Evolutionary conservation across 92 coral and sea anemone species (phyloP).

Genomic region (Galaxea fascicularis): DNA sequence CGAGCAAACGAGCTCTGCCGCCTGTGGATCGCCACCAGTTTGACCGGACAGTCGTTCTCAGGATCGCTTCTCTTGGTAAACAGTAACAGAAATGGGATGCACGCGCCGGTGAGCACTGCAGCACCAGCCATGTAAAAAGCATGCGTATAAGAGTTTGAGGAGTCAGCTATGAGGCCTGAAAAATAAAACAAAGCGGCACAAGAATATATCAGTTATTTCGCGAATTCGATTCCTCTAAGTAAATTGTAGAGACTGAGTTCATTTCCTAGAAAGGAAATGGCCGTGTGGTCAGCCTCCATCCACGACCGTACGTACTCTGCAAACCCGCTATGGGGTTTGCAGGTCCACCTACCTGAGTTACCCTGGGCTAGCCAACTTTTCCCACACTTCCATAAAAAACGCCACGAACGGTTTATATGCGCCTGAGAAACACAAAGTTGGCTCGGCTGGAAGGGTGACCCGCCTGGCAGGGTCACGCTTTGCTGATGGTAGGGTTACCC

Average conservation of each 20-base stretch:
- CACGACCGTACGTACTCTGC: no score
- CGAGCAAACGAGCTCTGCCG: not conserved
- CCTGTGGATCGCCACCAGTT: not conserved
- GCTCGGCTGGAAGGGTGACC: no score
- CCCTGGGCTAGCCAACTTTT: no score
- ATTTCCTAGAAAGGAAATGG: not conserved
- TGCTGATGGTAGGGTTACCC: no score
- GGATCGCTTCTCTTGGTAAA: not conserved
- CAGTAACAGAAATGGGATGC: slow-evolving; percentile 33
- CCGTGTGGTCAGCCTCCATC: not conserved
- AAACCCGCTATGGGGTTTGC: no score
- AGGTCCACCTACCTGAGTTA: no score
- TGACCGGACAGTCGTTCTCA: not conserved
- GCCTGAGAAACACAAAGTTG: no score
- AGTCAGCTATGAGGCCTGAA: slow-evolving; percentile 43
- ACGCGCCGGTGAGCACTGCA: slow-evolving; percentile 33
- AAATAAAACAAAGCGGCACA: not conserved
- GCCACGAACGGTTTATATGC: no score
- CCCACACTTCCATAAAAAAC: no score
- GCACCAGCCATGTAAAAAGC: slow-evolving; percentile 54
- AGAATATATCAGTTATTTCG: not conserved
- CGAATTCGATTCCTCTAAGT: not conserved
- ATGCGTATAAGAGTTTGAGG: slow-evolving; percentile 27
- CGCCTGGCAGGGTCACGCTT: no score
- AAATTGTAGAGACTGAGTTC: not conserved